phyloP scores from a whole-genome alignment of 2,113 vertebrate genomes.

The Aspidoscelis tigris region DNA sequence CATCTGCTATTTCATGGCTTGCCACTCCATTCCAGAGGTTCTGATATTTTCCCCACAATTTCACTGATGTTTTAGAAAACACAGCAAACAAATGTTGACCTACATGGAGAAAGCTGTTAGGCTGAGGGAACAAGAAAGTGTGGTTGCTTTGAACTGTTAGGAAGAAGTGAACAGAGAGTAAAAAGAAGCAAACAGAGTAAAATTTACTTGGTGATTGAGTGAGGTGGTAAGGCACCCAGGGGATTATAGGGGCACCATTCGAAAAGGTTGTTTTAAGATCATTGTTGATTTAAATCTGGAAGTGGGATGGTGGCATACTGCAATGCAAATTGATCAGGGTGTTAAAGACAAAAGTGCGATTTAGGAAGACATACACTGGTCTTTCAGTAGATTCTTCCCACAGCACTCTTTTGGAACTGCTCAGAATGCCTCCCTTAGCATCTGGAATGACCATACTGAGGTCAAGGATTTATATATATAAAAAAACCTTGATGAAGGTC shows the following conservation, averaged over 20 bases:
- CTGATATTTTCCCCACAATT: conserved; percentile 14
- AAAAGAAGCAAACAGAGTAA: conserved; percentile 1
- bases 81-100: conserved; percentile 4
- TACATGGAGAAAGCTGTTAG: background rate
- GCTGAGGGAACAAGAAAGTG: conserved; percentile 20
- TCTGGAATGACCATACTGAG: too few relatives aligned
- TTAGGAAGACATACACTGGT: too few relatives aligned
- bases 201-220: conserved; percentile 28
- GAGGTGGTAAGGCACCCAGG: background rate
- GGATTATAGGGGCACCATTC: background rate
- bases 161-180: conserved; percentile 6
- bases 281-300: conserved; percentile 9
- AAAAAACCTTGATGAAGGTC: too few relatives aligned
- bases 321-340: background rate
- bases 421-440: too few relatives aligned
- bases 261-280: background rate
- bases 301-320: background rate
- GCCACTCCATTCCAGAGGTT: background rate
- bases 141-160: conserved; percentile 11
- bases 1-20: background rate
- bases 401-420: too few relatives aligned
- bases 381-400: too few relatives aligned
- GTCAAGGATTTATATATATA: too few relatives aligned
- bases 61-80: conserved; percentile 21
- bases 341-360: too few relatives aligned